Percentiles rank a stretch among this genome's conserved stretches.
Evolutionary conservation across 2,888 invertebrate genomes (phyloP).

Genomic region (Conomelus anceps): DNA sequence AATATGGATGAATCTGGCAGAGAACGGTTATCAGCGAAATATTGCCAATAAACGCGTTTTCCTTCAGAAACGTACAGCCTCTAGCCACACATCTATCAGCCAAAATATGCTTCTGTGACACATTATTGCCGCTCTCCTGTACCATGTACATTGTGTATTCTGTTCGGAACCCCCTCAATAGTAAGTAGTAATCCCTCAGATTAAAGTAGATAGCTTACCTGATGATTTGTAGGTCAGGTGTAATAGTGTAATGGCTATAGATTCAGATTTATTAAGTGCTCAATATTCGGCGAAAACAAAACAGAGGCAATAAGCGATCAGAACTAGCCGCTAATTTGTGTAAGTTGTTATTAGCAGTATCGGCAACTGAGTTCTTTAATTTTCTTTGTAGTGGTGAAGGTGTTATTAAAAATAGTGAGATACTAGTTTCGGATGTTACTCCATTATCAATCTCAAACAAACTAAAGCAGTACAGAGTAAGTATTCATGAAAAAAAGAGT

Average conservation of each 20-base stretch:
- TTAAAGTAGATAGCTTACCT: neutral
- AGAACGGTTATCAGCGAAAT: neutral
- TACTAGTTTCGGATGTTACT: no score
- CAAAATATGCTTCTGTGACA: neutral
- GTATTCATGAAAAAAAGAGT: no score
- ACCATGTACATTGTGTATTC: no score
- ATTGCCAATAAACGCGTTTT: neutral
- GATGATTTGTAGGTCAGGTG: neutral
- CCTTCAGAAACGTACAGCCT: neutral
- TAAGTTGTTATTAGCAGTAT: no score
- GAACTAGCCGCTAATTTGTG: no score
- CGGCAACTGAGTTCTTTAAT: no score
- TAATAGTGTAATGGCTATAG: neutral
- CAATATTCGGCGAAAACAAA: neutral
- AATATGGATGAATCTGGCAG: neutral
- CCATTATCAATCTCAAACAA: no score
- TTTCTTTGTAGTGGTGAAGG: no score
- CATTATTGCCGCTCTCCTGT: neutral
- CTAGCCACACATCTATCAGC: neutral
- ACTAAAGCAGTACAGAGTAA: no score
- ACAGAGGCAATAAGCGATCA: neutral
- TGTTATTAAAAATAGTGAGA: no score
- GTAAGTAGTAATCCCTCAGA: neutral
- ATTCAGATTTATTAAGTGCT: neutral
- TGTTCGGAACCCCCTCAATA: neutral